These are phyloP conservation scores for Sinelater perroti DNA, from an alignment of 2,888 invertebrate species.

Conservation along the genomic window DNA sequence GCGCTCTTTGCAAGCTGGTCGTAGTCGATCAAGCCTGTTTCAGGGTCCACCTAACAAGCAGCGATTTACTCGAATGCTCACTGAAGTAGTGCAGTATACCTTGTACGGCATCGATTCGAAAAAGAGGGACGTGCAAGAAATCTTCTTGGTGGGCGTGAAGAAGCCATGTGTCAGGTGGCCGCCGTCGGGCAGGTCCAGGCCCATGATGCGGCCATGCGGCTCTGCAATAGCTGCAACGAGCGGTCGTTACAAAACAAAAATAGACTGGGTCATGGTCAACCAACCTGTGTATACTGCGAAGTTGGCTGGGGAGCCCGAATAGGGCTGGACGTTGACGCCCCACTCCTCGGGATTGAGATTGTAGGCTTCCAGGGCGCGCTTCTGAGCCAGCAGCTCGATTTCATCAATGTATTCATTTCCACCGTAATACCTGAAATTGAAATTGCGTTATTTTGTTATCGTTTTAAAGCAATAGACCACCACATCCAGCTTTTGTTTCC, in stretches of 20 bases:
- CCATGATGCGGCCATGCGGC: slow-evolving; percentile 97
- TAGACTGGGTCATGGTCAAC: not conserved
- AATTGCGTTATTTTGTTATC: no score
- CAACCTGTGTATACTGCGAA: slow-evolving; percentile 93
- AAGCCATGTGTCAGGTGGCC: slow-evolving; percentile 95
- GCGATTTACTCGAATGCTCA: no score
- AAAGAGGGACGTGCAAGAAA: slow-evolving; percentile 96
- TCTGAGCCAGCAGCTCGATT: slow-evolving; percentile 88
- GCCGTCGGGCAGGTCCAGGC: slow-evolving; percentile 94
- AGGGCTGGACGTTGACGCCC: slow-evolving; percentile 98
- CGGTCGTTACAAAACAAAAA: not conserved
- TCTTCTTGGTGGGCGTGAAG: slow-evolving; percentile 87
- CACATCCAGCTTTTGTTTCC: no score
- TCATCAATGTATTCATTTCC: slow-evolving; percentile 96
- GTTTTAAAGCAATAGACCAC: no score
- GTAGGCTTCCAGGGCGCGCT: slow-evolving; percentile 85
- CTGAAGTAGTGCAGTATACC: slow-evolving; percentile 59
- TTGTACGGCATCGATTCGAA: slow-evolving; percentile 99
- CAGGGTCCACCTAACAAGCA: slow-evolving; percentile 73
- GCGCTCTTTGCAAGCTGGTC: slow-evolving; percentile 85
- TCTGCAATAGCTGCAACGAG: slow-evolving; percentile 67
- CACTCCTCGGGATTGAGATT: slow-evolving; percentile 83
- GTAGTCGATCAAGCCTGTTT: slow-evolving; percentile 91
- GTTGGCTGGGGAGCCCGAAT: slow-evolving; percentile 95
- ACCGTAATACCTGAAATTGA: slow-evolving; percentile 94